Evolutionary conservation across 1,140 invertebrate species (phyloP).

Genomic region (Trichonephila clavata): DNA sequence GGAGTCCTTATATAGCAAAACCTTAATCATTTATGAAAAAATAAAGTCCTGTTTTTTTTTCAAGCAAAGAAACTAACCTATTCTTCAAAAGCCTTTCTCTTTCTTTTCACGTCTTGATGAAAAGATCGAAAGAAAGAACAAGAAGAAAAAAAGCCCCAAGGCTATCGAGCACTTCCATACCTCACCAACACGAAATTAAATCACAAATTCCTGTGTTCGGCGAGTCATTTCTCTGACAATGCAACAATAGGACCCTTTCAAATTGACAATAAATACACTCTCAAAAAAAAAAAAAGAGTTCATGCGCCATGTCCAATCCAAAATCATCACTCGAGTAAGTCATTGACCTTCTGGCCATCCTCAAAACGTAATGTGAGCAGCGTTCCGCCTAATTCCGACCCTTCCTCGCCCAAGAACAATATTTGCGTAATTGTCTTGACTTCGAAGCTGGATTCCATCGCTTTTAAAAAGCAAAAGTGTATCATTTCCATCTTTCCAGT

Average conservation of each 20-base stretch:
- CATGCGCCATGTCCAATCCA: constrained; percentile 18
- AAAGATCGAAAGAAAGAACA: background rate
- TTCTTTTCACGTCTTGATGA: background rate
- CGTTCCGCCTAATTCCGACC: background rate
- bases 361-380: background rate
- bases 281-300: background rate
- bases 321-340: constrained; percentile 7
- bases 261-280: constrained; percentile 11
- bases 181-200: background rate
- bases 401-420: constrained; percentile 27
- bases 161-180: background rate
- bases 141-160: background rate
- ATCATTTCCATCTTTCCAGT: background rate
- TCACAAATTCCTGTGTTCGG: background rate
- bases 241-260: background rate
- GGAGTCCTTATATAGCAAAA: too few species aligned
- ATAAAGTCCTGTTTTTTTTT: too few species aligned
- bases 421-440: constrained; percentile 14
- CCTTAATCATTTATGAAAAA: too few species aligned
- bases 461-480: background rate
- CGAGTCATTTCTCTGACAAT: background rate
- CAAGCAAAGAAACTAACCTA: too few species aligned
- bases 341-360: background rate
- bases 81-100: background rate
- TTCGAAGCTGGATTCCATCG: background rate